phyloP scores from a whole-genome alignment of 2,113 vertebrate species.

The Brienomyrus longianalis region DNA sequence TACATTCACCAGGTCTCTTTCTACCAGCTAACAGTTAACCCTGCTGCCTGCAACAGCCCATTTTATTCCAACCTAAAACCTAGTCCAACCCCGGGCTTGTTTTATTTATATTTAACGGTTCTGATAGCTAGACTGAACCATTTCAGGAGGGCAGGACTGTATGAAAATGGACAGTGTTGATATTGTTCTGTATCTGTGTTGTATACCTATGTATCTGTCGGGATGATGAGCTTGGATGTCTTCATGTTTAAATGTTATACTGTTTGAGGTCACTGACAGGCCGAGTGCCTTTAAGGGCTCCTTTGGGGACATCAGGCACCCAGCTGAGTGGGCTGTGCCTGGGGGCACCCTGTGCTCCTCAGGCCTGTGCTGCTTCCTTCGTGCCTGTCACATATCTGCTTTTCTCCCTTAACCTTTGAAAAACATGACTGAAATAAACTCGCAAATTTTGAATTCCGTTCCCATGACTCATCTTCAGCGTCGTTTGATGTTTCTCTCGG shows the following conservation, averaged over 20 bases:
- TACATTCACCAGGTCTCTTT: background rate
- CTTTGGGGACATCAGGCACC: constrained; percentile 31
- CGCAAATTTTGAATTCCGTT: constrained; percentile 42
- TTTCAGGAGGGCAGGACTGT: constrained; percentile 43
- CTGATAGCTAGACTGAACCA: constrained; percentile 32
- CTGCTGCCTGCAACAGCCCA: background rate
- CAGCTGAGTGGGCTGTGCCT: constrained; percentile 39
- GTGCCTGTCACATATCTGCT: constrained; percentile 36
- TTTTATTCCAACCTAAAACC: background rate
- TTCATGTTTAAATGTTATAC: constrained; percentile 37
- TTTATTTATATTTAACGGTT: constrained; percentile 37
- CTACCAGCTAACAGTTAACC: background rate
- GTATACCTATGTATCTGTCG: constrained; percentile 14
- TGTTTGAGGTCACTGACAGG: constrained; percentile 35
- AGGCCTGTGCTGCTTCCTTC: constrained; percentile 33
- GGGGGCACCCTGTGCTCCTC: constrained; percentile 36
- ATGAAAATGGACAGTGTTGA: constrained; percentile 41
- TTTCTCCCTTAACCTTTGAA: constrained; percentile 43
- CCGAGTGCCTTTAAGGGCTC: constrained; percentile 45
- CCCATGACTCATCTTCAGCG: constrained; percentile 11
- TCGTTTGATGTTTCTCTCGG: background rate
- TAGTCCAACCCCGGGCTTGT: background rate
- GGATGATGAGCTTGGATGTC: constrained; percentile 24
- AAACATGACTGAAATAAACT: constrained; percentile 62
- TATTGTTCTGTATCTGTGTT: constrained; percentile 32